A percentile compares a stretch with the other conserved stretches of the same genome.
Evolutionary conservation across 2,888 invertebrate species (phyloP).

Genomic region (Netelia fuscicornis): DNA sequence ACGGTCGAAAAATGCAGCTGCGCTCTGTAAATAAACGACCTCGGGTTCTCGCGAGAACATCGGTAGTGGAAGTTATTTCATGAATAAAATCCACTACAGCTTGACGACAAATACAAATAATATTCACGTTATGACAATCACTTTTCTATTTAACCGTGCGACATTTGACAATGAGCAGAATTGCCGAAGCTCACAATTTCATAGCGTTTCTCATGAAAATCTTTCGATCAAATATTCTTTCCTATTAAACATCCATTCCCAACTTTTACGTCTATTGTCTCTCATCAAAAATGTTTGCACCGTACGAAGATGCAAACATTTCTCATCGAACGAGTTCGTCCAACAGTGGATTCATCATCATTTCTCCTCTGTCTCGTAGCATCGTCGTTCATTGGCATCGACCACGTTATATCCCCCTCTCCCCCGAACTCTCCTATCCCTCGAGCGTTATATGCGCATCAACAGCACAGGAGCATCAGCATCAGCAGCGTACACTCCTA

Average conservation of each 20-base stretch:
- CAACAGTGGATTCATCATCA: background rate
- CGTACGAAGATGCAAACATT: background rate
- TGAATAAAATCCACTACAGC: background rate
- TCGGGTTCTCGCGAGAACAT: background rate
- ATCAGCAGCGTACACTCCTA: constrained; percentile 68
- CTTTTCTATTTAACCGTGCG: too few species aligned
- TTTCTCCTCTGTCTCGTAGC: background rate
- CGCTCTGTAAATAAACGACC: background rate
- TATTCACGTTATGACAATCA: too few species aligned
- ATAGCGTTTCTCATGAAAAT: too few species aligned
- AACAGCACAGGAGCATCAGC: constrained; percentile 39
- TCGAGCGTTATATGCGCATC: constrained; percentile 49
- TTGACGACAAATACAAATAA: too few species aligned
- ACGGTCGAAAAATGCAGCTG: background rate
- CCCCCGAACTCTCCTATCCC: constrained; percentile 47
- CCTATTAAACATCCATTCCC: background rate
- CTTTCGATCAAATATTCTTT: too few species aligned
- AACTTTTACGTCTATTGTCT: background rate
- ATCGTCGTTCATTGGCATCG: constrained; percentile 8
- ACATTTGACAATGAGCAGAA: too few species aligned
- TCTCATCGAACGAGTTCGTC: background rate
- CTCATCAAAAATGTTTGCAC: background rate
- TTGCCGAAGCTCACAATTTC: too few species aligned
- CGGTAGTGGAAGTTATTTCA: background rate
- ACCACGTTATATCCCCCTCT: constrained; percentile 34